Base-by-base conservation (phyloP, 2,888 invertebrate species). In the Micropterix aruncella region DNA sequence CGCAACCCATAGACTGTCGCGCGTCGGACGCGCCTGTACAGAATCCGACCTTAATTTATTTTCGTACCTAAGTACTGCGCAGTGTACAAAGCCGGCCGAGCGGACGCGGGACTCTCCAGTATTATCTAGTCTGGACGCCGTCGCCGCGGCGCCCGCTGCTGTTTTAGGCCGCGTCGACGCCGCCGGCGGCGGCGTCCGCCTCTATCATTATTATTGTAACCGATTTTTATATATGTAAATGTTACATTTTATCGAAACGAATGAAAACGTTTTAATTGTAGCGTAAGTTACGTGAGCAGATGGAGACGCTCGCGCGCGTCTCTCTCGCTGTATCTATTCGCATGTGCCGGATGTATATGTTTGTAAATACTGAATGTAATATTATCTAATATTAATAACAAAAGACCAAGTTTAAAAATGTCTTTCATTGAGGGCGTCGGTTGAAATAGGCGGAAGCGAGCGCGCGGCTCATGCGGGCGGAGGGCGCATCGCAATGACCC, bases 91-190 rank as follows among this genome's bases (percentile, higher is more conserved):
- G 37, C 38, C 45, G 44, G 44, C 40, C 37, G 19, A 43, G 27
- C 46, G 44, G 44, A 38, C 19, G 42, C 12, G 43, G 43, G 44
- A 41, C 72, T 71, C 69, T 72, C 75, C 76, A 77, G 77, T 77
- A 77, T 77, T 77, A 76, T 76, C 77, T 77, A 76, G 76, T 77
- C 76, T 73, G 74, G 73, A 62, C 63, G 64, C 60, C 41, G 57
- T 55, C 60, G 60, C 58, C 56, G 60, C 60, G 60, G 58, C 56
- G 60, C 61, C 60, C 62, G 62, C 59, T 57, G 60, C 42, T 47
- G 47, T 58, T 61, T 62, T 62, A 58, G 60, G 61, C 58, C 58
- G 58, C 61, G 57, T 56, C 57, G 27, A 5, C 27, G 27, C 27
- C 59, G 62, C 61, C 61, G 64, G 53, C 46, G 37, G 49, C 60